phyloP scores from a whole-genome alignment of 1,140 invertebrate species.

The Meteorus sp. region DNA sequence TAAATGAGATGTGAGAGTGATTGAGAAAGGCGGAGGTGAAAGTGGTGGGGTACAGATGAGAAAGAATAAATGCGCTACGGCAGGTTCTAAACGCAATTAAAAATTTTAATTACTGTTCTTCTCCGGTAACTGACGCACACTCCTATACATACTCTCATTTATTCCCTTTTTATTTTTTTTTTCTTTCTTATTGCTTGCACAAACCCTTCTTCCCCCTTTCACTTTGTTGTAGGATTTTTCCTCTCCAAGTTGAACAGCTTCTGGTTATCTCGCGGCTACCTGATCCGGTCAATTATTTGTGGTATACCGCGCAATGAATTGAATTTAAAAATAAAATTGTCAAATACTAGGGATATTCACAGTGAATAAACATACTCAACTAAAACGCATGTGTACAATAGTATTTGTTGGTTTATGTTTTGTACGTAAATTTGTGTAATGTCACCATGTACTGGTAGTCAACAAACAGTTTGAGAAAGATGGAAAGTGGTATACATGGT shows the following conservation, averaged over 20 bases:
- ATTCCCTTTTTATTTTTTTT: not conserved
- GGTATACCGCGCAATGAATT: slow-evolving; percentile 2
- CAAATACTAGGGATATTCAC: not conserved
- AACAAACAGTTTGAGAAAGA: no score
- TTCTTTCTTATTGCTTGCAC: not conserved
- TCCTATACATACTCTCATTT: no score
- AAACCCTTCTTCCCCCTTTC: not conserved
- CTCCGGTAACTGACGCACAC: slow-evolving; percentile 19
- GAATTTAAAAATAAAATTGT: slow-evolving; percentile 1
- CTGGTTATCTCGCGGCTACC: slow-evolving; percentile 1
- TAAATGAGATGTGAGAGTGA: no score
- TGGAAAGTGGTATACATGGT: no score
- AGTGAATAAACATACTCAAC: no score
- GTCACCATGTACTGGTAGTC: no score
- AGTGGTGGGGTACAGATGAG: slow-evolving; percentile 8
- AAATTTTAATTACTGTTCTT: slow-evolving; percentile 52
- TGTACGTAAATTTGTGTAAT: no score
- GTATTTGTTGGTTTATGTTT: no score
- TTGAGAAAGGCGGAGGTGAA: no score
- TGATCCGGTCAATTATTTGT: slow-evolving; percentile 17
- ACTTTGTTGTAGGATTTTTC: not conserved
- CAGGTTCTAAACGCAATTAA: slow-evolving; percentile 48
- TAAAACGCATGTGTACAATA: no score
- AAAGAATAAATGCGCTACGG: slow-evolving; percentile 30
- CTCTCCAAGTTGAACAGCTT: not conserved